phyloP scores from a whole-genome alignment of 2,888 invertebrate genomes.

The Bimastos eiseni region DNA sequence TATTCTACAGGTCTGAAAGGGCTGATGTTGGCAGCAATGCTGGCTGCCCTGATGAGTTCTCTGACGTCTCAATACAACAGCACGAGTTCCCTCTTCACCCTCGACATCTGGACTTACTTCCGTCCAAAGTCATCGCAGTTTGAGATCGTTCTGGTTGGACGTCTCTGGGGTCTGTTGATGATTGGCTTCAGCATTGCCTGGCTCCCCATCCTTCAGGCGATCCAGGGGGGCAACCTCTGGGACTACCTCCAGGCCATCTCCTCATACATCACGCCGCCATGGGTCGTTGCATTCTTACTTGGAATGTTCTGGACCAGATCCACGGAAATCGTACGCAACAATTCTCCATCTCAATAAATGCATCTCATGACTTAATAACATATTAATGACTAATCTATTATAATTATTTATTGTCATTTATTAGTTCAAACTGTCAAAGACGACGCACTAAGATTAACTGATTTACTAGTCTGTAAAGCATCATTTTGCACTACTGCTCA shows the following conservation, averaged over 20 bases:
- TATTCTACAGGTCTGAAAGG: constrained; percentile 45
- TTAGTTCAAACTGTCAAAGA: too few species aligned
- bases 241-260: constrained; percentile 49
- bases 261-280: constrained; percentile 49
- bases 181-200: constrained; percentile 59
- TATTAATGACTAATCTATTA: too few species aligned
- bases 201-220: constrained; percentile 59
- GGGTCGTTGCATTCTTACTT: constrained; percentile 48
- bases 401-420: too few species aligned
- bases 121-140: constrained; percentile 40
- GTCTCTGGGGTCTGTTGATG: constrained; percentile 59
- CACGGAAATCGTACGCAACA: constrained; percentile 45
- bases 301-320: constrained; percentile 49
- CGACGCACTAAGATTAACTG: too few species aligned
- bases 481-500: too few species aligned
- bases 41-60: constrained; percentile 64
- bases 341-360: too few species aligned
- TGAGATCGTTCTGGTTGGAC: constrained; percentile 47
- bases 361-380: too few species aligned
- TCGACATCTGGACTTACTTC: constrained; percentile 61
- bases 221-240: constrained; percentile 48
- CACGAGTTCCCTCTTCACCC: constrained; percentile 64
- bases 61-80: constrained; percentile 66
- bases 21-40: constrained; percentile 63
- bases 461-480: too few species aligned